Evolutionary conservation across 2,888 invertebrate genomes (phyloP), one percentile per base, ranked within the genome.

Genomic region (Lymantria monacha): DNA sequence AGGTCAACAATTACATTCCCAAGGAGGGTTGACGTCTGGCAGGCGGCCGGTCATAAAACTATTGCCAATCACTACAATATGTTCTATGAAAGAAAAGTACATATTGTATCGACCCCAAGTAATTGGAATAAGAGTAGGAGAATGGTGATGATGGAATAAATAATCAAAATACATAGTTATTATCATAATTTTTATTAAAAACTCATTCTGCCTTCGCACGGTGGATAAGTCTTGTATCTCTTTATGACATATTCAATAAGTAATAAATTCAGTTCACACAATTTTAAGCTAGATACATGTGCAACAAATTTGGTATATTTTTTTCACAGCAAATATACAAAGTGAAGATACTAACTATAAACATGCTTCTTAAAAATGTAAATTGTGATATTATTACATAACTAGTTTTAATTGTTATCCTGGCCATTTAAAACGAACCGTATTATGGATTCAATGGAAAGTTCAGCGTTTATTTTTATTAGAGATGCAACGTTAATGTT

Each of bases 171-270:
- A 13, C 42, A 12, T 7, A 12, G 52, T 11, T 44, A 22, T 58
- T 33, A 63, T 68, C 65, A 67, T 72, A 67, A 59, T 56, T 55
- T 80, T 88, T 87, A 87, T 83, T 86, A 81, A 71, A 87, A 86
- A 85, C 72, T 73, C 72, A 69, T 69, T 66, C 51, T 55, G 58
- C 72, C 73, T 74, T 80, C 74, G 79, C 79, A 80, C 77, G 78
- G 73, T 82, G 81, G 79, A 80, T 85, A 86, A 90, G 90, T 90
- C 90, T 90, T 90, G 79, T 85, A 80, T 82, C 85, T 87, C 87
- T 87, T 87, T 74, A 77, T 44, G 70, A 76, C 76, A 71, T 68
- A 59, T 69, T 66, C 57, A 63, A 60, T 62, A 48, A 60, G 48
- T 14, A 41, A 14, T 41, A 41, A 59, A 58, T 60, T 61, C 58